Conservation (phyloP, 2,797 vertebrate species). For the Acanthurus lineatus region DNA sequence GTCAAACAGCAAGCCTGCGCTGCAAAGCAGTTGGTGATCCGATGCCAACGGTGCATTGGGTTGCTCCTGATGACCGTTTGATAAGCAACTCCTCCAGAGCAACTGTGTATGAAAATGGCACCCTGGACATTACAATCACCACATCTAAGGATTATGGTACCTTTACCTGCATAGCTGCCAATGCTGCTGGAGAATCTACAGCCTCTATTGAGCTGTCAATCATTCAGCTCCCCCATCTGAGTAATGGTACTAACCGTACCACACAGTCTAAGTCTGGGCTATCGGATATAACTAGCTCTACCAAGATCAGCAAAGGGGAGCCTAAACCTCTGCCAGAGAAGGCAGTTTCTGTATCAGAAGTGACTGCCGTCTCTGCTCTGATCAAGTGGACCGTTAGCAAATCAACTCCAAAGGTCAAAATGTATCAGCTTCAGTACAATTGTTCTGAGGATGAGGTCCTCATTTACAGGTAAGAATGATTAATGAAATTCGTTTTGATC, state of each 20-base stretch:
- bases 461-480: constrained; percentile 94
- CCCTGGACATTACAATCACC: constrained; percentile 94
- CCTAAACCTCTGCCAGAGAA: constrained; percentile 91
- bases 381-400: constrained; percentile 97
- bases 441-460: constrained; percentile 98
- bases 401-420: constrained; percentile 95
- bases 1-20: constrained; percentile 94
- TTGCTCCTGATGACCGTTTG: constrained; percentile 94
- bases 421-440: constrained; percentile 99
- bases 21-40: constrained; percentile 98
- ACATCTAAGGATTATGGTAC: constrained; percentile 96
- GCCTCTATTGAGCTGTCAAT: constrained; percentile 95
- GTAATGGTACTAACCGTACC: constrained; percentile 91
- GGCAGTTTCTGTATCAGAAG: constrained; percentile 93
- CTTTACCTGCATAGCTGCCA: constrained; percentile 98
- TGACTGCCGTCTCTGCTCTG: constrained; percentile 93
- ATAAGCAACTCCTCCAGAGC: constrained; percentile 95
- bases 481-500: constrained; percentile 20
- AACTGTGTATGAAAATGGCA: constrained; percentile 94
- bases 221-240: constrained; percentile 97
- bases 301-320: constrained; percentile 92
- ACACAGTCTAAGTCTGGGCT: constrained; percentile 93
- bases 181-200: constrained; percentile 97
- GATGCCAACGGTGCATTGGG: constrained; percentile 95
- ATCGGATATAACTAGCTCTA: constrained; percentile 98